Percentiles rank a stretch among this genome's conserved stretches.
Evolutionary conservation across 64 coral and sea anemone genomes (phyloP).

Genomic region (Platygyra sinensis): DNA sequence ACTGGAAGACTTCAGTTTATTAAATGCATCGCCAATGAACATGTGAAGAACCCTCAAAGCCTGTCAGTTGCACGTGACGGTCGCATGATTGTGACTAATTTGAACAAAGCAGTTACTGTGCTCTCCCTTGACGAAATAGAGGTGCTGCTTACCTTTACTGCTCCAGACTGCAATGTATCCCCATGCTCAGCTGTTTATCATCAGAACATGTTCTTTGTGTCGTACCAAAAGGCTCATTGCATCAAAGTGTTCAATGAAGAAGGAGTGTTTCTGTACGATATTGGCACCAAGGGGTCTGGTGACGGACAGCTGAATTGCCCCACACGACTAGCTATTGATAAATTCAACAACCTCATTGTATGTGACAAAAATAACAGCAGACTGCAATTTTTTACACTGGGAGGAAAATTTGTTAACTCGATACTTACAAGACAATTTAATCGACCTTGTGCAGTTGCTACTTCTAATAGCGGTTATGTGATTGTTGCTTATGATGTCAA

Average conservation of each 20-base stretch:
- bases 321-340: not conserved
- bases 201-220: conserved; percentile 2
- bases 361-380: conserved; percentile 16
- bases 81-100: not conserved
- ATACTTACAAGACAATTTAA: too few species aligned
- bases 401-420: not conserved
- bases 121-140: not conserved
- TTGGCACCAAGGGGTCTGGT: conserved; percentile 1
- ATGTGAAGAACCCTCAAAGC: not conserved
- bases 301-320: conserved; percentile 21
- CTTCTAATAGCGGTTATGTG: too few species aligned
- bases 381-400: conserved; percentile 21
- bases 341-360: not conserved
- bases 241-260: conserved; percentile 10
- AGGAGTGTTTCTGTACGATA: not conserved
- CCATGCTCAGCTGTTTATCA: not conserved
- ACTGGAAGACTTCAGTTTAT: not conserved
- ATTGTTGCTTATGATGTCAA: too few species aligned
- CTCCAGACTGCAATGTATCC: not conserved
- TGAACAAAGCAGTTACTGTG: not conserved
- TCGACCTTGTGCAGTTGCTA: too few species aligned
- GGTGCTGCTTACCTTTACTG: not conserved
- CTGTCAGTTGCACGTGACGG: not conserved
- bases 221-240: not conserved
- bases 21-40: not conserved